These are phyloP conservation scores for Scaptomyza flava DNA, from an alignment of 2,888 invertebrate genomes.

Conservation along the genomic window DNA sequence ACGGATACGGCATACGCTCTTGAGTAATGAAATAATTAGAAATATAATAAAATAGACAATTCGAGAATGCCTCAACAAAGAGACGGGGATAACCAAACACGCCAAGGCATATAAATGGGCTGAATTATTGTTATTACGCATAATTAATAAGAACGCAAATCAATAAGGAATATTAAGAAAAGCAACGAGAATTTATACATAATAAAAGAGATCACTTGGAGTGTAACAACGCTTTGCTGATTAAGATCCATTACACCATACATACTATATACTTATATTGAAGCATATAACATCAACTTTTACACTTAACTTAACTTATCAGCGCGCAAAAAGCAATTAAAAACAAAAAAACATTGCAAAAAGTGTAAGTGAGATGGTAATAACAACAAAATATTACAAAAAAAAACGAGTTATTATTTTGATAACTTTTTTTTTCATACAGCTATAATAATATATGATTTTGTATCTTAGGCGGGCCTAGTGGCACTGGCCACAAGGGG, in stretches of 20 bases:
- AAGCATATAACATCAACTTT: constrained; percentile 14
- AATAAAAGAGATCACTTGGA: constrained; percentile 28
- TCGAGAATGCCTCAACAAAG: neutral
- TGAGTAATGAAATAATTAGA: constrained; percentile 33
- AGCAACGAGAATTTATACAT: constrained; percentile 1
- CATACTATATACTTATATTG: neutral
- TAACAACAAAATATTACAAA: neutral
- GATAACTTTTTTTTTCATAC: constrained; percentile 12
- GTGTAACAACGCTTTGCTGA: constrained; percentile 35
- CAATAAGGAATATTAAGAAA: constrained; percentile 13
- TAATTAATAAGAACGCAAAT: constrained; percentile 47
- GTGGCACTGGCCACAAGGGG: constrained; percentile 21
- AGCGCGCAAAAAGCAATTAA: constrained; percentile 29
- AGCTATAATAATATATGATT: neutral
- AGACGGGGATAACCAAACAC: constrained; percentile 8
- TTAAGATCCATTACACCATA: constrained; percentile 27
- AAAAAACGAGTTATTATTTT: constrained; percentile 17
- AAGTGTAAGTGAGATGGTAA: constrained; percentile 54
- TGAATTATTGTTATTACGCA: constrained; percentile 42
- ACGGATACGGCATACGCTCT: constrained; percentile 11
- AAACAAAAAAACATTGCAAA: constrained; percentile 28
- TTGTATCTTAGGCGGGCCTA: constrained; percentile 30
- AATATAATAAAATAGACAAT: constrained; percentile 22
- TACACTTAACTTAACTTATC: constrained; percentile 34
- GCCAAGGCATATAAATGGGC: constrained; percentile 28